phyloP scores from a whole-genome alignment of 2,113 vertebrate genomes.

The Laticauda laticaudata region DNA sequence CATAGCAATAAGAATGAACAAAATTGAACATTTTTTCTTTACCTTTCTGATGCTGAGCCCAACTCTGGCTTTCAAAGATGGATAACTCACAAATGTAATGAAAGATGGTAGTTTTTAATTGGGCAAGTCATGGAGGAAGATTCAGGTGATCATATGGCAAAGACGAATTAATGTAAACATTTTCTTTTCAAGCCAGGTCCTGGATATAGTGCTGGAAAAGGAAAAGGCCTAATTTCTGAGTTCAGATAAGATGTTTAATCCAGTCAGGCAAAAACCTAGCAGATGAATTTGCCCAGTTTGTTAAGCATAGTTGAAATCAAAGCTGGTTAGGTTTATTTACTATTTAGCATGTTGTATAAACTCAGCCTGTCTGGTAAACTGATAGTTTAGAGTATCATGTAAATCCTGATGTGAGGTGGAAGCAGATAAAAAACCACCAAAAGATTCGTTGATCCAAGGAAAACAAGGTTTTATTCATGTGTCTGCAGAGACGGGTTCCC shows the following conservation, averaged over 20 bases:
- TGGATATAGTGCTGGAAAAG: neutral
- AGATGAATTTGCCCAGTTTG: neutral
- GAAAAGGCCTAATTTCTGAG: neutral
- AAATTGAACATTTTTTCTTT: neutral
- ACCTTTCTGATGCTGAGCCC: neutral
- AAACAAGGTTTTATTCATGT: too few species aligned
- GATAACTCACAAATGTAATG: neutral
- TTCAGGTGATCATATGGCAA: neutral
- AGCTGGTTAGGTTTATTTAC: neutral
- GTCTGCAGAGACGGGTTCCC: too few species aligned
- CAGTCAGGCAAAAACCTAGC: neutral
- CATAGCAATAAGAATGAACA: too few species aligned
- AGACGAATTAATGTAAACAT: neutral
- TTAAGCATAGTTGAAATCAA: neutral
- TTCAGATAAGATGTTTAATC: neutral
- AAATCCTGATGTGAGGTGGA: too few species aligned
- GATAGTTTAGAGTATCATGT: neutral
- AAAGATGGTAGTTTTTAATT: neutral
- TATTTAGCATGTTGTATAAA: neutral
- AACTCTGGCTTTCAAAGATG: conserved; percentile 2
- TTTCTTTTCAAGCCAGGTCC: neutral
- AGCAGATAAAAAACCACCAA: too few species aligned
- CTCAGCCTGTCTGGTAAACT: neutral
- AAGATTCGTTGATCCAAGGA: too few species aligned
- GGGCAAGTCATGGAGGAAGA: neutral